These are phyloP conservation scores for Thymelicus lineola DNA, from an alignment of 2,888 invertebrate species.

Conservation along the genomic window DNA sequence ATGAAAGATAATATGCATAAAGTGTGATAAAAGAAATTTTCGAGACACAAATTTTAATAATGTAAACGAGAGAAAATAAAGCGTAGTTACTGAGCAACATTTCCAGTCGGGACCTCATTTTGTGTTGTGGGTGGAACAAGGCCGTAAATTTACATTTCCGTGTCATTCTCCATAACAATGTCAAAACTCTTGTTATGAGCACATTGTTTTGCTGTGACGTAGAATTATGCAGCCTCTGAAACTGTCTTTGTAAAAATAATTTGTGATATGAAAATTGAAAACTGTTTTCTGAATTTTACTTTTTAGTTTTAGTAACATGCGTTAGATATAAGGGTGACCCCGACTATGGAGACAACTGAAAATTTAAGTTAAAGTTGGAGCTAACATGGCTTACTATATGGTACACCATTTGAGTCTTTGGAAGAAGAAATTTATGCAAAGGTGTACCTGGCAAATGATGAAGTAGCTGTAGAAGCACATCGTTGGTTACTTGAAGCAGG, in stretches of 20 bases:
- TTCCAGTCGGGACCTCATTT: slow-evolving; percentile 67
- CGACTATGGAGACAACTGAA: too few relatives aligned
- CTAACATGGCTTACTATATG: too few relatives aligned
- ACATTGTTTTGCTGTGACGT: slow-evolving; percentile 57
- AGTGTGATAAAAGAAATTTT: slow-evolving; percentile 52
- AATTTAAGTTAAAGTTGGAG: too few relatives aligned
- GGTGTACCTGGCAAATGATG: too few relatives aligned
- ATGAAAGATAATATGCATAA: not conserved
- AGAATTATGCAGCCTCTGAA: slow-evolving; percentile 43
- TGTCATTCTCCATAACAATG: slow-evolving; percentile 68
- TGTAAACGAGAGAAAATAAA: slow-evolving; percentile 59
- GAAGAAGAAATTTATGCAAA: too few relatives aligned
- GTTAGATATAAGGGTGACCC: too few relatives aligned
- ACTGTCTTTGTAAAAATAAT: slow-evolving; percentile 11
- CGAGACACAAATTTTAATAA: slow-evolving; percentile 62
- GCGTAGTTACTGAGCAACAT: slow-evolving; percentile 63
- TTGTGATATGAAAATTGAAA: too few relatives aligned
- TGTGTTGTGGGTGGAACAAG: slow-evolving; percentile 58
- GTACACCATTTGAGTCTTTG: too few relatives aligned
- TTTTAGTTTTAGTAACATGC: too few relatives aligned
- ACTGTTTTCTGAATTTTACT: too few relatives aligned
- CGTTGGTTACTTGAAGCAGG: too few relatives aligned
- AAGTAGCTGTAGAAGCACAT: too few relatives aligned
- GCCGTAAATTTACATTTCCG: slow-evolving; percentile 67
- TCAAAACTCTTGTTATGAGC: slow-evolving; percentile 63